phyloP scores from a whole-genome alignment of 2,888 invertebrate species.

The Notodonta dromedarius region DNA sequence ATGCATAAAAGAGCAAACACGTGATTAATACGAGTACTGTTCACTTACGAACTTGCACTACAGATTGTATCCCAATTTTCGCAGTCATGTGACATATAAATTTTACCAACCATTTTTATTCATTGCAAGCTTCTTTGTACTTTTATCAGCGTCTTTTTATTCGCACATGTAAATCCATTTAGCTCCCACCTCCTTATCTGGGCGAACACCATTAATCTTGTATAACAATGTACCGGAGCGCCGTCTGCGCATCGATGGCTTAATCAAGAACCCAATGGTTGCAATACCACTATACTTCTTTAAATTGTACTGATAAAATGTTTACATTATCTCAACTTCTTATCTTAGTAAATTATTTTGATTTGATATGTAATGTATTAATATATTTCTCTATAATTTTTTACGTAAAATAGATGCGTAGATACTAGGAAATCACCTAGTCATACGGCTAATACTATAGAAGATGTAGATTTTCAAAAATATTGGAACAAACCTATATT shows the following conservation, averaged over 20 bases:
- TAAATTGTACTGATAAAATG: background rate
- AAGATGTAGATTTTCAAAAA: too few species aligned
- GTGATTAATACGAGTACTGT: too few species aligned
- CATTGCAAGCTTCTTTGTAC: conserved; percentile 72
- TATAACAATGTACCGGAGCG: conserved; percentile 77
- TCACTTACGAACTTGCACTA: background rate
- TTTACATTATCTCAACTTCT: background rate
- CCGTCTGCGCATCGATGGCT: conserved; percentile 70
- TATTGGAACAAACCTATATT: too few species aligned
- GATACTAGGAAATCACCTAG: too few species aligned
- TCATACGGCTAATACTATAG: too few species aligned
- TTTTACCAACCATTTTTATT: conserved; percentile 62
- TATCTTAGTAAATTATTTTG: background rate
- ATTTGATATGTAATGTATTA: background rate
- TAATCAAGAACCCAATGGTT: conserved; percentile 64
- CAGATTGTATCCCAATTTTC: conserved; percentile 10
- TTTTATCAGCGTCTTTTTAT: conserved; percentile 78
- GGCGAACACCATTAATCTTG: conserved; percentile 81
- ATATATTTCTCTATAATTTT: background rate
- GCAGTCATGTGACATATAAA: conserved; percentile 45
- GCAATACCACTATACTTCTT: conserved; percentile 46
- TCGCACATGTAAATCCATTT: conserved; percentile 84
- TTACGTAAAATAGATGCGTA: background rate
- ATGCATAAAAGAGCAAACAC: too few species aligned
- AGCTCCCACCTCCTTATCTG: conserved; percentile 80